Evolutionary conservation across 2,888 invertebrate species (phyloP), one percentile per base, ranked within the genome.

Genomic region (Melanostoma scalare): DNA sequence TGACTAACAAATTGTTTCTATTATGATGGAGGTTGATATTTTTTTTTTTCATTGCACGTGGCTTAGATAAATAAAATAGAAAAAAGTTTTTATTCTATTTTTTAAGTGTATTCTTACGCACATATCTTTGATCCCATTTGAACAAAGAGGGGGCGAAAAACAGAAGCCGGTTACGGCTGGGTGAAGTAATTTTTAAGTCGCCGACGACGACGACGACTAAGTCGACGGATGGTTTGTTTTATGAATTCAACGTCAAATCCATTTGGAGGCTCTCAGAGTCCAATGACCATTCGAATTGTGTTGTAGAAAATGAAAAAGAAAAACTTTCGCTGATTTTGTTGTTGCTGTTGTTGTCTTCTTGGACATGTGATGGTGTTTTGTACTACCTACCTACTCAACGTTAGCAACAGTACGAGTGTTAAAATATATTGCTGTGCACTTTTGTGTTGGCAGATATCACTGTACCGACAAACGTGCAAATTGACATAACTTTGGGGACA

Each of bases 311-410:
- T 72, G 61, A 36, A 53, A 38, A 65, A 63, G 46, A 56, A 73
- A 73, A 69, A 76, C 77, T 71, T 77, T 77, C 77, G 71, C 77
- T 77, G 77, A 77, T 77, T 71, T 65, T 69, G 33, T 58, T 50
- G 31, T 52, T 58, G 58, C 55, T 61, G 40, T 33, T 6, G 4
- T 10, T 8, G 3, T 10, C 10, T 60, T 20, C 20, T 20, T 20
- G 20, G 20, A 20, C 20, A 20, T 20, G 20, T 20, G 20, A 20
- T 20, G 20, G 20, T 20, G 0, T 20, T 20, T 20, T 20, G 20
- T 20, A 20, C 20, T 20, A 20, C 20, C 1, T 20, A 20, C 20
- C 9, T 35, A n/a, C 5, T 69, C 40, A 42, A 68, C 10, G 9
- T 68, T 36, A 38, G 56, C 31, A 38, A 6, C 9, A 31, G 8